Percentiles rank a stretch among this genome's conserved stretches.
Conservation (phyloP, 2,888 invertebrate species). For the Alsophila aescularia region DNA sequence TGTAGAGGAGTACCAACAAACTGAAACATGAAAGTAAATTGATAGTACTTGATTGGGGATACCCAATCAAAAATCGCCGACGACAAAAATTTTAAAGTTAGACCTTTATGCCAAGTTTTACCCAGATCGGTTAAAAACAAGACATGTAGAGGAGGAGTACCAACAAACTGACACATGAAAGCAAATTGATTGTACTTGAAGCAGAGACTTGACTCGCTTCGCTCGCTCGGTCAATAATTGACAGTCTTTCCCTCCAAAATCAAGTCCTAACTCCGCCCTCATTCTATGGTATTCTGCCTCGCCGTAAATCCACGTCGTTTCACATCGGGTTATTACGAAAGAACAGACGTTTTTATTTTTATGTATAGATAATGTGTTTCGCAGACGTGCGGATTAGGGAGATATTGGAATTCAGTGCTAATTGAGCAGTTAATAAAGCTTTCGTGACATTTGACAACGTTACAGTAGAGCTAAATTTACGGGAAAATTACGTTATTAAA, state of each 20-base stretch:
- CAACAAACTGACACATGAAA: too few species aligned
- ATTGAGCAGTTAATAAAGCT: conserved; percentile 2
- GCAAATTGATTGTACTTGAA: too few species aligned
- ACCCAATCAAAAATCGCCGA: too few species aligned
- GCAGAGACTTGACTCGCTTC: too few species aligned
- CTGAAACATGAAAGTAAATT: too few species aligned
- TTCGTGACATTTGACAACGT: not conserved
- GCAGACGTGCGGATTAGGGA: conserved; percentile 33
- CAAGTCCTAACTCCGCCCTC: conserved; percentile 6
- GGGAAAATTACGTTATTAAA: not conserved
- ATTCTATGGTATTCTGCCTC: conserved; percentile 15
- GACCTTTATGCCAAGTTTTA: too few species aligned
- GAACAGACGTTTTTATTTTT: conserved; percentile 33
- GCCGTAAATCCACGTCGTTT: conserved; percentile 26
- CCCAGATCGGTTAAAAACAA: too few species aligned
- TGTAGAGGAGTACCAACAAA: too few species aligned
- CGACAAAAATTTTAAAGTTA: too few species aligned
- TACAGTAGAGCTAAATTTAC: not conserved
- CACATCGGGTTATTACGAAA: conserved; percentile 20
- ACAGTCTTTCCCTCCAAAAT: not conserved
- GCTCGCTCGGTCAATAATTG: too few species aligned
- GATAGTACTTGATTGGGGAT: too few species aligned
- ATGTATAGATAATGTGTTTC: conserved; percentile 29
- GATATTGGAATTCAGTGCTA: conserved; percentile 11
- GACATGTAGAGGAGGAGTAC: too few species aligned